A percentile compares a stretch with the other conserved stretches of the same genome.
Evolutionary conservation across 2,888 invertebrate species (phyloP).

Genomic region (Cheilosia vernalis): DNA sequence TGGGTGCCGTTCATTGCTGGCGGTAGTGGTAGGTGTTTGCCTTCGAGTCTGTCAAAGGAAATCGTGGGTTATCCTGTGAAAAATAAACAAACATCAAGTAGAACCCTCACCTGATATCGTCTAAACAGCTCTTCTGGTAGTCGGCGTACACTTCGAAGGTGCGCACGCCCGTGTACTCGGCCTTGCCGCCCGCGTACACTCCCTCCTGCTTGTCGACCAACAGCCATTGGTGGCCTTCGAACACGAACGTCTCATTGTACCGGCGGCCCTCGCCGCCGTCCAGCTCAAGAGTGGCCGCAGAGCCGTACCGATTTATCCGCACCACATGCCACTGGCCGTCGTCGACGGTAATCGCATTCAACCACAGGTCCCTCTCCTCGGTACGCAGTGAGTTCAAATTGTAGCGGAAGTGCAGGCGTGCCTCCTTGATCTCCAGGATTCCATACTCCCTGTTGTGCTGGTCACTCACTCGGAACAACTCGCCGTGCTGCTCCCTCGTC

Average conservation of each 20-base stretch:
- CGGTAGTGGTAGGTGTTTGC: constrained; percentile 96
- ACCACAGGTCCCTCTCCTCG: constrained; percentile 95
- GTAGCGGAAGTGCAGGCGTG: constrained; percentile 94
- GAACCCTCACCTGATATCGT: constrained; percentile 84
- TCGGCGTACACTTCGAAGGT: constrained; percentile 97
- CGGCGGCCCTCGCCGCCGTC: constrained; percentile 97
- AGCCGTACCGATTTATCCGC: constrained; percentile 94
- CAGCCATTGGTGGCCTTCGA: constrained; percentile 95
- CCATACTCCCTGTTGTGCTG: constrained; percentile 97
- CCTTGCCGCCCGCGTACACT: constrained; percentile 97
- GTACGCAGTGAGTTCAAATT: constrained; percentile 96
- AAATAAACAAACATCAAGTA: constrained; percentile 32
- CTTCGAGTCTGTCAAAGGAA: constrained; percentile 89
- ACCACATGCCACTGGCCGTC: constrained; percentile 99
- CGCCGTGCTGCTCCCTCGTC: constrained; percentile 96
- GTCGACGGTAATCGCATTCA: constrained; percentile 94
- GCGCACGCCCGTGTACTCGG: constrained; percentile 96
- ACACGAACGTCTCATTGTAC: constrained; percentile 96
- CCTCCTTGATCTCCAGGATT: constrained; percentile 95
- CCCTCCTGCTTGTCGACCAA: constrained; percentile 97
- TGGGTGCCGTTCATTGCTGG: constrained; percentile 97
- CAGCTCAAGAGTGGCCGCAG: constrained; percentile 94
- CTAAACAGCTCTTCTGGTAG: constrained; percentile 93
- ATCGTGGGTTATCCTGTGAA: constrained; percentile 1
- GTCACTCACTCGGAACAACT: constrained; percentile 96